phyloP scores from a whole-genome alignment of 1,140 invertebrate species.

The Anastrepha obliqua region DNA sequence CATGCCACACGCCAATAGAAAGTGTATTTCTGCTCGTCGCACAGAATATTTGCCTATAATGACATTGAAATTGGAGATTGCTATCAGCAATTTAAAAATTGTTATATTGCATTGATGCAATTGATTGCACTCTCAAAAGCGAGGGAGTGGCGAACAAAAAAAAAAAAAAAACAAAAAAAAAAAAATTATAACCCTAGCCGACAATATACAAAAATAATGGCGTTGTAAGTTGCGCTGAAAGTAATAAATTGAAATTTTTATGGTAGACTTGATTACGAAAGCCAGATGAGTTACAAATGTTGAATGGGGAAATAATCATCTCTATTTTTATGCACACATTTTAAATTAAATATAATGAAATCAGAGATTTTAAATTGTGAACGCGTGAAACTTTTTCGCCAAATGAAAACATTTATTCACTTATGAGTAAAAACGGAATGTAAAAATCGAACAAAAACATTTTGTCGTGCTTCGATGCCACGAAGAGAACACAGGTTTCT shows the following conservation, averaged over 20 bases:
- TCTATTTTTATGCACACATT: too few species aligned
- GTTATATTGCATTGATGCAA: constrained; percentile 13
- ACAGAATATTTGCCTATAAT: constrained; percentile 37
- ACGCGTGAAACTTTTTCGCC: too few species aligned
- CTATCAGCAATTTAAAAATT: constrained; percentile 8
- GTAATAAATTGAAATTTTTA: neutral
- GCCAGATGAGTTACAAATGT: too few species aligned
- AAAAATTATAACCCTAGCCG: neutral
- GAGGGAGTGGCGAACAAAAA: neutral
- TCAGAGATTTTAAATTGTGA: too few species aligned
- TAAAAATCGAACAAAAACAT: too few species aligned
- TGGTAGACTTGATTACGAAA: neutral
- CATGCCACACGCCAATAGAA: neutral
- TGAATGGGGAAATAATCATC: too few species aligned
- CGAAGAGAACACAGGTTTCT: too few species aligned
- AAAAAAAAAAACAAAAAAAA: neutral
- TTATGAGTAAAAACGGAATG: too few species aligned
- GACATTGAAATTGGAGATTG: constrained; percentile 37
- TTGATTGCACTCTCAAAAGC: constrained; percentile 18
- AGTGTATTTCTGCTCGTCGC: neutral
- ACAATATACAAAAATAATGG: neutral
- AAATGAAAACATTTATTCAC: too few species aligned
- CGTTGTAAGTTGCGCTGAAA: neutral
- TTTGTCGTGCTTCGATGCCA: too few species aligned
- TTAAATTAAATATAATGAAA: too few species aligned